Percentiles rank a stretch among this genome's conserved stretches.
phyloP scores from a whole-genome alignment of 2,113 vertebrate species.

The Chitala chitala region DNA sequence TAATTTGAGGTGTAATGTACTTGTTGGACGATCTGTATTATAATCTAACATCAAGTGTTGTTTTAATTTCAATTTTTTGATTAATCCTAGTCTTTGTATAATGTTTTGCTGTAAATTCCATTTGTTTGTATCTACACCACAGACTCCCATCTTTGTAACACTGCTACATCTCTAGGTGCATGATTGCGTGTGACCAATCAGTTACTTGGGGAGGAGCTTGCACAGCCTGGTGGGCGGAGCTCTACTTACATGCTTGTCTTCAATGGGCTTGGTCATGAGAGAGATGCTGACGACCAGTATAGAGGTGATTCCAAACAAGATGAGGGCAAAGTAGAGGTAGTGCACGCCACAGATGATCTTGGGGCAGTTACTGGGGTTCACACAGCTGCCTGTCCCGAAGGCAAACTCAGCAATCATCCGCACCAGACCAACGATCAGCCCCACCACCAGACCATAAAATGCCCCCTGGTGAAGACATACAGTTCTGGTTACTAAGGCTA shows the following conservation, averaged over 20 bases:
- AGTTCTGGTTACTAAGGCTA: background rate
- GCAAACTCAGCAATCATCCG: conserved; percentile 87
- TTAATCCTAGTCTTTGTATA: background rate
- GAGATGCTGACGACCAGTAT: conserved; percentile 70
- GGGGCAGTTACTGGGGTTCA: conserved; percentile 73
- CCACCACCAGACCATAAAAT: conserved; percentile 79
- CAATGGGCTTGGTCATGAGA: conserved; percentile 86
- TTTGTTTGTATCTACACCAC: background rate
- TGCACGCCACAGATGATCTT: conserved; percentile 88
- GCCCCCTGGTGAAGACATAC: conserved; percentile 70
- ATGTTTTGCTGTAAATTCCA: background rate
- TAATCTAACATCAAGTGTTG: background rate
- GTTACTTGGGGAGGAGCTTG: background rate
- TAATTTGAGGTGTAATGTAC: no score
- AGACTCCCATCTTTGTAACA: background rate
- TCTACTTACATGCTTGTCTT: conserved; percentile 79
- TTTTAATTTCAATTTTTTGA: background rate
- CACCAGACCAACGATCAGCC: conserved; percentile 67
- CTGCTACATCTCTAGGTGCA: background rate
- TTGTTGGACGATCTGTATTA: no score
- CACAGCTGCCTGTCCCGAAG: conserved; percentile 82
- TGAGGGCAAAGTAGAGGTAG: conserved; percentile 89
- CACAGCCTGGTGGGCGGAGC: background rate
- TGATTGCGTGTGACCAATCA: background rate
- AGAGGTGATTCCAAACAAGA: conserved; percentile 66